Percentiles rank a stretch among this genome's conserved stretches.
Evolutionary conservation across 2,888 invertebrate genomes (phyloP).

Genomic region (Syritta pipiens): DNA sequence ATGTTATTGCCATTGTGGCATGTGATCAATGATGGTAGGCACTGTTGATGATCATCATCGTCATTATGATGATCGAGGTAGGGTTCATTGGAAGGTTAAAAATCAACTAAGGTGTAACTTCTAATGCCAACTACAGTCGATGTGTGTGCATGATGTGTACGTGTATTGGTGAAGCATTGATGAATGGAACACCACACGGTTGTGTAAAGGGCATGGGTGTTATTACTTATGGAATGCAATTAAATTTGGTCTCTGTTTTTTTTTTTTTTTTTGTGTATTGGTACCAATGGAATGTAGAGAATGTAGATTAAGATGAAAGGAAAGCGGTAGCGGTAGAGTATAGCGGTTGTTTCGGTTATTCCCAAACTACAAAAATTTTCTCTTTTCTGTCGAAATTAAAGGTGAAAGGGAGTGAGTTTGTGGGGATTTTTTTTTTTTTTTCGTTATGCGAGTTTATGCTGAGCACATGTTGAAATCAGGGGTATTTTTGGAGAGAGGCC

Average conservation of each 20-base stretch:
- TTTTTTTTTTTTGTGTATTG: constrained; percentile 7
- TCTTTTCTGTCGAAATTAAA: constrained; percentile 37
- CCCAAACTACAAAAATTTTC: too few relatives aligned
- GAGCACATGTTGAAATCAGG: not conserved
- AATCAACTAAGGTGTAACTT: constrained; percentile 68
- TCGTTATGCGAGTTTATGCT: constrained; percentile 2
- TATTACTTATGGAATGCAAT: constrained; percentile 60
- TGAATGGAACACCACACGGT: constrained; percentile 54
- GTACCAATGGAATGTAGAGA: constrained; percentile 42
- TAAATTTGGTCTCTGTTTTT: constrained; percentile 40
- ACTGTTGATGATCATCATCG: constrained; percentile 55
- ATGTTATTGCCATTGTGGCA: constrained; percentile 59
- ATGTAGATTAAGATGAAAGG: constrained; percentile 55
- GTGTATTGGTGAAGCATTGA: constrained; percentile 36
- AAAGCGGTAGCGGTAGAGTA: constrained; percentile 47
- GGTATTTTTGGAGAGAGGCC: not conserved
- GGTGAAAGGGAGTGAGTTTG: constrained; percentile 51
- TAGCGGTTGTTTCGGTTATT: constrained; percentile 12
- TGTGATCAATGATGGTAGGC: constrained; percentile 66
- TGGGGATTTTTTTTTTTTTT: constrained; percentile 1
- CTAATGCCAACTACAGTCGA: constrained; percentile 15
- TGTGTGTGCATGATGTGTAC: not conserved
- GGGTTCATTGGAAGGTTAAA: constrained; percentile 69
- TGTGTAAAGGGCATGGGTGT: constrained; percentile 50
- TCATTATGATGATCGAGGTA: too few relatives aligned